These are phyloP conservation scores for Osmerus mordax DNA, from an alignment of 2,113 vertebrate genomes.

Conservation along the genomic window DNA sequence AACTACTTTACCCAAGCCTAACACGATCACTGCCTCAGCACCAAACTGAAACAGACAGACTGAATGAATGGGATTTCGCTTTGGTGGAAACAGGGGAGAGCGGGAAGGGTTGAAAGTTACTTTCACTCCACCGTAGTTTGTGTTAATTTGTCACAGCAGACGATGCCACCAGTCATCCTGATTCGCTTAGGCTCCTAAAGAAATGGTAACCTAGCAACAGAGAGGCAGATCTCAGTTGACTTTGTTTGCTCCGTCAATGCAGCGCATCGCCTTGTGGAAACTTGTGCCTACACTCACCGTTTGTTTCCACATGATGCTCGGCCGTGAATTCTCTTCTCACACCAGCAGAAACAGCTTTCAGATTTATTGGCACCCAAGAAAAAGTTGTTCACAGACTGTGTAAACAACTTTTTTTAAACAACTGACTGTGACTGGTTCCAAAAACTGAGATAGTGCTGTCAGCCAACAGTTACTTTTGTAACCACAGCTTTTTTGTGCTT, in stretches of 20 bases:
- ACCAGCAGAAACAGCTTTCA: constrained; percentile 37
- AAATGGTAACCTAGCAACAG: constrained; percentile 71
- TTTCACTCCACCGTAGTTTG: constrained; percentile 48
- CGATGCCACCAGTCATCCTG: constrained; percentile 58
- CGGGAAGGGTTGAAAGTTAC: constrained; percentile 33
- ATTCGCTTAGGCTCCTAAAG: constrained; percentile 60
- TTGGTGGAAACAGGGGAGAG: neutral
- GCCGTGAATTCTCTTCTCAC: constrained; percentile 46
- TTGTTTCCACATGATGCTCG: constrained; percentile 22
- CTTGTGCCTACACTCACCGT: constrained; percentile 25
- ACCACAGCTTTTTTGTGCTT: constrained; percentile 2
- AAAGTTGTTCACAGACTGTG: constrained; percentile 52
- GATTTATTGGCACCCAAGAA: constrained; percentile 49
- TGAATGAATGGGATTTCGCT: constrained; percentile 16
- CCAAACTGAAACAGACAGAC: constrained; percentile 11
- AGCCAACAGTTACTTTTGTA: constrained; percentile 40
- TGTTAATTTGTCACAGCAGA: constrained; percentile 60
- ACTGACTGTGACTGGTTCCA: constrained; percentile 44
- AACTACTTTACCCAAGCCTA: neutral
- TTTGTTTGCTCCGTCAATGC: constrained; percentile 54
- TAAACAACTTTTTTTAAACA: too few relatives aligned
- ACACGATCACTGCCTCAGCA: neutral
- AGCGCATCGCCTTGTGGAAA: constrained; percentile 14
- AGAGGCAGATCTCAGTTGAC: constrained; percentile 45
- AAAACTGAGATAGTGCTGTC: constrained; percentile 44